A percentile compares a stretch with the other conserved stretches of the same genome.
phyloP scores from a whole-genome alignment of 2,888 invertebrate genomes.

The Mythimna loreyi region DNA sequence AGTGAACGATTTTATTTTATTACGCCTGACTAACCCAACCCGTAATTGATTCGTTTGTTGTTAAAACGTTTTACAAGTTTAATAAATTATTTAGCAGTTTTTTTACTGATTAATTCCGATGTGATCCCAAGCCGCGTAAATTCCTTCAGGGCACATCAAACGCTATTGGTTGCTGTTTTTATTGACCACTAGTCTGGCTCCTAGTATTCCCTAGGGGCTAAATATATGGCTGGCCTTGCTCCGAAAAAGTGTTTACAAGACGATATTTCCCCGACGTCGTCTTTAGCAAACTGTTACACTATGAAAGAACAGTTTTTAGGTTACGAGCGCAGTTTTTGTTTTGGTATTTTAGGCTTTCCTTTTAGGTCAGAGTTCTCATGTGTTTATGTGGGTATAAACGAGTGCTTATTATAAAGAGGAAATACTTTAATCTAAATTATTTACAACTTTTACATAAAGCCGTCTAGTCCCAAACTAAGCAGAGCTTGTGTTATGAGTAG shows the following conservation, averaged over 20 bases:
- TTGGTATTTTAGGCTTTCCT: background rate
- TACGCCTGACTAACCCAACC: background rate
- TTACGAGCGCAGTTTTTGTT: background rate
- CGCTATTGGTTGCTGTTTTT: conserved; percentile 48
- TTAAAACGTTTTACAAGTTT: conserved; percentile 13
- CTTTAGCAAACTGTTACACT: conserved; percentile 34
- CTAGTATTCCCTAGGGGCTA: conserved; percentile 27
- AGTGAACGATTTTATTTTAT: conserved; percentile 21
- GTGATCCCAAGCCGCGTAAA: conserved; percentile 6
- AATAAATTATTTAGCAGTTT: conserved; percentile 21
- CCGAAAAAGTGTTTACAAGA: conserved; percentile 32
- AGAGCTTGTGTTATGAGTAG: no score
- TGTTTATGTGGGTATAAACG: no score
- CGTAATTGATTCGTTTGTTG: conserved; percentile 15
- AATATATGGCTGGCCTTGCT: conserved; percentile 32
- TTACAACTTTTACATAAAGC: no score
- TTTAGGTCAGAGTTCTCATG: background rate
- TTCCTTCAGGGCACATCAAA: conserved; percentile 40
- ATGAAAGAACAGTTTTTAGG: conserved; percentile 8
- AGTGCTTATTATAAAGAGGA: no score
- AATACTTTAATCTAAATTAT: no score
- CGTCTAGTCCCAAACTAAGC: no score
- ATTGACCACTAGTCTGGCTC: conserved; percentile 40
- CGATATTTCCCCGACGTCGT: conserved; percentile 34
- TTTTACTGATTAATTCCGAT: conserved; percentile 47